These are phyloP conservation scores for Acipenser transmontanus DNA, from an alignment of 2,797 vertebrate species.

Conservation along the genomic window DNA sequence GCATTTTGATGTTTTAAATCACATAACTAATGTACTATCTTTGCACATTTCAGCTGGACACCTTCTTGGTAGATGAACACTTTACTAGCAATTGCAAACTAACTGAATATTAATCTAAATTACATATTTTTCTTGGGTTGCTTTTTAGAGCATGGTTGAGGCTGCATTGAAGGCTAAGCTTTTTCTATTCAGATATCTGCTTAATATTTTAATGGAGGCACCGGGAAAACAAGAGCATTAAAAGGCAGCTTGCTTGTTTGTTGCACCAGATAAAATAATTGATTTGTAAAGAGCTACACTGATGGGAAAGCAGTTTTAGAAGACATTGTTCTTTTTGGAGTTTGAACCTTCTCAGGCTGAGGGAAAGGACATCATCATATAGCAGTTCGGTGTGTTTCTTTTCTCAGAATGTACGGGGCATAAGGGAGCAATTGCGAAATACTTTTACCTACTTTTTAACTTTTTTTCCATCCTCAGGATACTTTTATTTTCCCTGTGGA, in stretches of 20 bases:
- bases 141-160: background rate
- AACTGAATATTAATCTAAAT: background rate
- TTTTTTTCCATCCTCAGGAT: slow-evolving; percentile 27
- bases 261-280: slow-evolving; percentile 66
- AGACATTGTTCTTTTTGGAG: background rate
- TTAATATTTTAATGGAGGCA: slow-evolving; percentile 18
- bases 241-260: slow-evolving; percentile 65
- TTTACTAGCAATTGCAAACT: no score
- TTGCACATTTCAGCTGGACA: background rate
- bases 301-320: slow-evolving; percentile 49
- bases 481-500: slow-evolving; percentile 31
- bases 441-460: slow-evolving; percentile 51
- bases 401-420: slow-evolving; percentile 41
- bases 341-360: background rate
- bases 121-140: background rate
- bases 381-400: slow-evolving; percentile 10
- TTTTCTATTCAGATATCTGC: slow-evolving; percentile 2
- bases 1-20: background rate
- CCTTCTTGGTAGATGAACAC: no score
- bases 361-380: slow-evolving; percentile 10
- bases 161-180: no score
- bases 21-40: background rate
- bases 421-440: slow-evolving; percentile 67
- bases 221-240: slow-evolving; percentile 23
- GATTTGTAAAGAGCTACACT: slow-evolving; percentile 63